Conservation (phyloP, 2,888 invertebrate species). For the Drosophila helvetica region DNA sequence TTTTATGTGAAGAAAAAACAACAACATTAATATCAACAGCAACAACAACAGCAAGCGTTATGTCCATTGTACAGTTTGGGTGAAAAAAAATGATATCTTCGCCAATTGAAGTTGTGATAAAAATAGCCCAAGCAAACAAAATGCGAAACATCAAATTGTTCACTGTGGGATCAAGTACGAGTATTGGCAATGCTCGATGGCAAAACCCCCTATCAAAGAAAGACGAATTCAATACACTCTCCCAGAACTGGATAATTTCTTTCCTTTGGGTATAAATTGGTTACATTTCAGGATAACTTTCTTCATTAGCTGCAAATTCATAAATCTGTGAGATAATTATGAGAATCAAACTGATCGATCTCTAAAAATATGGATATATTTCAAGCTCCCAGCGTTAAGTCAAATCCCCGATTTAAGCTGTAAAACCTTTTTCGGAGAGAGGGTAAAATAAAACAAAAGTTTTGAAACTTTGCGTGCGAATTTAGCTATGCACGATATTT, state of each 20-base stretch:
- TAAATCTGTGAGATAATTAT: too few species aligned
- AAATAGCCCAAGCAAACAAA: slow-evolving; percentile 37
- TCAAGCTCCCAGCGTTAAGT: not conserved
- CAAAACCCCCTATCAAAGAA: slow-evolving; percentile 18
- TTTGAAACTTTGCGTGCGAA: slow-evolving; percentile 67
- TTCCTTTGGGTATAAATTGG: too few species aligned
- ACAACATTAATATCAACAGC: slow-evolving; percentile 14
- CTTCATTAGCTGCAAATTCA: not conserved
- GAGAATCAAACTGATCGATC: too few species aligned
- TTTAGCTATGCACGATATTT: slow-evolving; percentile 64
- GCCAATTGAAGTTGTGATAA: slow-evolving; percentile 37
- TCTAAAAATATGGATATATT: not conserved
- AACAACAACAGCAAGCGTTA: slow-evolving; percentile 18
- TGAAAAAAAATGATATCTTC: slow-evolving; percentile 13
- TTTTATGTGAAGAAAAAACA: slow-evolving; percentile 51
- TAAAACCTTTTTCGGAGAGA: slow-evolving; percentile 16
- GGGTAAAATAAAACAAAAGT: slow-evolving; percentile 26
- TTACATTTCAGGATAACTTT: too few species aligned
- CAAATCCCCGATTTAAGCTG: not conserved
- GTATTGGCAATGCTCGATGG: slow-evolving; percentile 54
- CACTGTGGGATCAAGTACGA: slow-evolving; percentile 40
- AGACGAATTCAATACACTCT: slow-evolving; percentile 1
- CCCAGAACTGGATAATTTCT: not conserved
- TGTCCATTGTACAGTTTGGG: slow-evolving; percentile 41
- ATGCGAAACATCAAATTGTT: slow-evolving; percentile 40